Evolutionary conservation across 37 sponge, comb jelly and placozoan genomes (phyloP).

Genomic region (Dysidea cf. avara): DNA sequence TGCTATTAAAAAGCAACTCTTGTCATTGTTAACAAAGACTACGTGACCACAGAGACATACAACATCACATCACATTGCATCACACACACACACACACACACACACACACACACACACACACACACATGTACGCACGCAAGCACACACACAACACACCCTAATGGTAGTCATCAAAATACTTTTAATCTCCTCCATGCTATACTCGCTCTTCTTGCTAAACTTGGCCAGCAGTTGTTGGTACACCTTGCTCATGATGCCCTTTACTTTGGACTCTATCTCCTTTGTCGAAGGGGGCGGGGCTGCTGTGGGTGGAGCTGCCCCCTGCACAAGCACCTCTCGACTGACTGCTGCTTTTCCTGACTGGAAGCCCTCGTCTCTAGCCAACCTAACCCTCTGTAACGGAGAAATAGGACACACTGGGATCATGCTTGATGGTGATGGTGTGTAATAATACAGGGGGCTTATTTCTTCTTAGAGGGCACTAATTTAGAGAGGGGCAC

Average conservation of each 20-base stretch:
- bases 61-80: no score
- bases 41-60: no score
- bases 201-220: slow-evolving; percentile 52
- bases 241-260: slow-evolving; percentile 84
- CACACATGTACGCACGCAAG: no score
- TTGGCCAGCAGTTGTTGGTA: slow-evolving; percentile 57
- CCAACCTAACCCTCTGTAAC: slow-evolving; percentile 9
- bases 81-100: no score
- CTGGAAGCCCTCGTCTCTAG: slow-evolving; percentile 23
- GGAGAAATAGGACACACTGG: background rate
- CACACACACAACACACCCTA: no score
- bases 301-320: slow-evolving; percentile 2
- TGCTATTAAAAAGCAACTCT: no score
- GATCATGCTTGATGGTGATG: no score
- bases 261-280: slow-evolving; percentile 63
- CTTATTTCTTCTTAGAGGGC: no score
- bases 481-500: no score
- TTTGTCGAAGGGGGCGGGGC: background rate
- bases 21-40: no score
- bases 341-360: slow-evolving; percentile 7
- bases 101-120: background rate
- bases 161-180: slow-evolving; percentile 41
- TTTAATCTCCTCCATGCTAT: slow-evolving; percentile 42
- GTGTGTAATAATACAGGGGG: no score
- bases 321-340: background rate